Evolutionary conservation across 2,113 vertebrate genomes (phyloP).

Genomic region (Oncorhynchus keta): DNA sequence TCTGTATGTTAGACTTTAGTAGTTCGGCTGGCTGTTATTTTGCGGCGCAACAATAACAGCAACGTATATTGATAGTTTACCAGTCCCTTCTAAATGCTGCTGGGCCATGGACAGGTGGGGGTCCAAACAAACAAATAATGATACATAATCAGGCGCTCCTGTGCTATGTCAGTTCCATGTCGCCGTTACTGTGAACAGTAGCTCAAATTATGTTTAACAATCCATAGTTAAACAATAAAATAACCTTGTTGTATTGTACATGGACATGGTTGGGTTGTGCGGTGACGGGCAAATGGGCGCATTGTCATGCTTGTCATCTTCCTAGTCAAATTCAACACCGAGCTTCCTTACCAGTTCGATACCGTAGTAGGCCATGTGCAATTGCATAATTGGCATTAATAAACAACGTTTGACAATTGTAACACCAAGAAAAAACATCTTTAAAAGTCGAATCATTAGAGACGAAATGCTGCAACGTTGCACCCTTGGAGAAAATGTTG

Average conservation of each 20-base stretch:
- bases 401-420: neutral
- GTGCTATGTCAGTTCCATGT: neutral
- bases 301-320: neutral
- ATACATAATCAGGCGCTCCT: neutral
- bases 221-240: too few relatives aligned
- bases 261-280: too few relatives aligned
- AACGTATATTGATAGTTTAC: conserved; percentile 4
- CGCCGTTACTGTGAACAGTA: neutral
- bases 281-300: too few relatives aligned
- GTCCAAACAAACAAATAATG: conserved; percentile 1
- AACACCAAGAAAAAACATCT: too few relatives aligned
- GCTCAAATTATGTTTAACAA: neutral
- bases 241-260: too few relatives aligned
- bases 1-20: neutral
- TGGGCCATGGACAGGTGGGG: neutral
- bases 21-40: neutral
- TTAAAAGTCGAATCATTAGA: neutral
- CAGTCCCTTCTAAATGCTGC: conserved; percentile 8
- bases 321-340: too few relatives aligned
- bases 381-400: too few relatives aligned
- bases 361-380: too few relatives aligned
- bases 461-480: conserved; percentile 11
- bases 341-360: too few relatives aligned
- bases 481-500: neutral
- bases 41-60: neutral